Evolutionary conservation across 1,140 invertebrate species (phyloP), one percentile per base, ranked within the genome.

Genomic region (Microplitis demolitor): DNA sequence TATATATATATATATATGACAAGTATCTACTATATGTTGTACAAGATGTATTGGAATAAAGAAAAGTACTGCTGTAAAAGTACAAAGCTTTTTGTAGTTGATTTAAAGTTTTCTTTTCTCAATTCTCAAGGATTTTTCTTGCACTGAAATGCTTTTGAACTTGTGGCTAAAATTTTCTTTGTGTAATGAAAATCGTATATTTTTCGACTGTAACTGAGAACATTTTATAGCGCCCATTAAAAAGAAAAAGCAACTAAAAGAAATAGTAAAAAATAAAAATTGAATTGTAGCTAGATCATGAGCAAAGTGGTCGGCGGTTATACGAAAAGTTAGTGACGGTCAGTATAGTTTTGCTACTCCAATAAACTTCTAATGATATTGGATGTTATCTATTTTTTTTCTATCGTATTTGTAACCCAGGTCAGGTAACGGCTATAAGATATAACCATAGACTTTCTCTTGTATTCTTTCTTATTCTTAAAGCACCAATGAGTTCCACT

Each of bases 361-460:
- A 50, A 34, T 39, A 62, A 62, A 62, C 33, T 14, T 34, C 67
- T 34, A 51, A 50, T 51, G 56, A 34, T 62, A 37, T 45, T 61
- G 58, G 37, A 63, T 50, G 33, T 45, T 45, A 6, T 45, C 39
- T 51, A 62, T 51, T 54, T 51, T 33, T 37, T 53, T 56, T 11
- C 24, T 24, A 24, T 24, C 14, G 14, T 16, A 16, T n/a, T 51
- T 11, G 54, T 35, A 56, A 16, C 33, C 35, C 24, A 24, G 16
- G 61, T 37, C 16, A 62, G 60, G 64, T 71, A 71, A 66, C 63
- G 58, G 68, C 61, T 71, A 70, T 70, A 24, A 31, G 70, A 13
- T 39, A 33, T 58, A 14, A 63, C 35, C 34, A 50, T 53, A 14
- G 50, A 53, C 50, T 11, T 39, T 35, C 53, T 58, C 24, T 54